Percentiles rank a stretch among this genome's conserved stretches.
These are phyloP conservation scores for Yoshiicerus persimilis DNA, from an alignment of 1,140 invertebrate genomes.

Conservation along the genomic window DNA sequence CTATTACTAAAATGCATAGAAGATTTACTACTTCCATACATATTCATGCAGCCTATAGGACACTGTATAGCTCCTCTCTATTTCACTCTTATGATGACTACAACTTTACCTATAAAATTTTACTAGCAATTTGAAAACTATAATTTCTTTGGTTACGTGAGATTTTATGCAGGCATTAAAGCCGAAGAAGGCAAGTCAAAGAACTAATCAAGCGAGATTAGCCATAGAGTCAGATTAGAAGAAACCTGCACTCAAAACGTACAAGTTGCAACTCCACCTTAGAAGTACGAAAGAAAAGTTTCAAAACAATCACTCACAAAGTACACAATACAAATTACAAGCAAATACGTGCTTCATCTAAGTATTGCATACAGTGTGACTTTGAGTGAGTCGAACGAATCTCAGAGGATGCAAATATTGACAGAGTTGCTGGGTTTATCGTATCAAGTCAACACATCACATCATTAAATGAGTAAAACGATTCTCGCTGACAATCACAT, in stretches of 20 bases:
- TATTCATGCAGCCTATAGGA: no score
- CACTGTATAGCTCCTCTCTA: not conserved
- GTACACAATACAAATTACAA: not conserved
- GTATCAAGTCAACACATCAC: constrained; percentile 8
- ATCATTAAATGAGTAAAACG: constrained; percentile 8
- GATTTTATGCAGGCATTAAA: not conserved
- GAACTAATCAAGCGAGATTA: constrained; percentile 26
- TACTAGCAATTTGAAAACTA: not conserved
- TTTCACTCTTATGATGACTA: no score
- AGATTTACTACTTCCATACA: not conserved
- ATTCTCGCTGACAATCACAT: not conserved
- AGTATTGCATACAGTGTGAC: not conserved
- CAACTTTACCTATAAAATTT: no score
- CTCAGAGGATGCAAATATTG: constrained; percentile 44
- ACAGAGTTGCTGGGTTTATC: not conserved
- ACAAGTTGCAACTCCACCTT: constrained; percentile 8
- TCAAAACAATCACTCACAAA: not conserved
- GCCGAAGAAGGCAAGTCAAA: constrained; percentile 19
- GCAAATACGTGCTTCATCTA: not conserved
- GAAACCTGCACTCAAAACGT: not conserved
- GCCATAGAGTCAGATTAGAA: not conserved
- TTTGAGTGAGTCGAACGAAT: constrained; percentile 36
- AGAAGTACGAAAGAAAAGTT: not conserved
- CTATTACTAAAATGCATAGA: not conserved
- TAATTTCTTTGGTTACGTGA: not conserved